Percentiles rank a stretch among this genome's conserved stretches.
These are phyloP conservation scores for Contarinia nasturtii DNA, from an alignment of 1,140 invertebrate species.

Conservation along the genomic window DNA sequence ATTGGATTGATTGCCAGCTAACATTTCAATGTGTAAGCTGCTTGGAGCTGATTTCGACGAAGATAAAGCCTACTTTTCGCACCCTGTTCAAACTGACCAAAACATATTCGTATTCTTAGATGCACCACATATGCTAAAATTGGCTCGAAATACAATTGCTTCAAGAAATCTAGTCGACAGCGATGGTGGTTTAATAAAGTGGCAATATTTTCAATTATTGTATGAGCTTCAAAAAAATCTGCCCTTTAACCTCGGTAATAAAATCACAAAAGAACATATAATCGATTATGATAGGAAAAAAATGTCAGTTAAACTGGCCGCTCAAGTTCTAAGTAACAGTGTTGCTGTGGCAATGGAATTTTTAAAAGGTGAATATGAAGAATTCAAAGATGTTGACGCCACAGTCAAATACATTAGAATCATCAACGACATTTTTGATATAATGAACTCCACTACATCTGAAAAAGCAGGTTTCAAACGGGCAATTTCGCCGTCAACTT, in stretches of 20 bases:
- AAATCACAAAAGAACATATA: neutral
- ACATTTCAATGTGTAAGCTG: neutral
- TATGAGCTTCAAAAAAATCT: neutral
- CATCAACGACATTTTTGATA: neutral
- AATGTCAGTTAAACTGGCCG: neutral
- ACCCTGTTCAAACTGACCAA: neutral
- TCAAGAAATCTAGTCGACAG: neutral
- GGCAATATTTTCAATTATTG: neutral
- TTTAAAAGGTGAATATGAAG: neutral
- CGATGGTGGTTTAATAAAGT: neutral
- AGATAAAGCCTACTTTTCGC: neutral
- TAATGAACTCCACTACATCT: neutral
- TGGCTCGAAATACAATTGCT: neutral
- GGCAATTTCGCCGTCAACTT: neutral
- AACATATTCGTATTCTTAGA: neutral
- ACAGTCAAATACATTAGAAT: neutral
- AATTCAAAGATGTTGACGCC: neutral
- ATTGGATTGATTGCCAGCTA: neutral
- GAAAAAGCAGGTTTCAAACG: neutral
- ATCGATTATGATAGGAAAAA: neutral
- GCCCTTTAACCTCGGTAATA: neutral
- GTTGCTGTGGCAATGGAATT: neutral
- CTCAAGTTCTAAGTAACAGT: neutral
- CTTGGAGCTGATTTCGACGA: neutral
- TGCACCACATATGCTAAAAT: neutral